phyloP scores from a whole-genome alignment of 2,888 invertebrate species.

The Hermodice carunculata region DNA sequence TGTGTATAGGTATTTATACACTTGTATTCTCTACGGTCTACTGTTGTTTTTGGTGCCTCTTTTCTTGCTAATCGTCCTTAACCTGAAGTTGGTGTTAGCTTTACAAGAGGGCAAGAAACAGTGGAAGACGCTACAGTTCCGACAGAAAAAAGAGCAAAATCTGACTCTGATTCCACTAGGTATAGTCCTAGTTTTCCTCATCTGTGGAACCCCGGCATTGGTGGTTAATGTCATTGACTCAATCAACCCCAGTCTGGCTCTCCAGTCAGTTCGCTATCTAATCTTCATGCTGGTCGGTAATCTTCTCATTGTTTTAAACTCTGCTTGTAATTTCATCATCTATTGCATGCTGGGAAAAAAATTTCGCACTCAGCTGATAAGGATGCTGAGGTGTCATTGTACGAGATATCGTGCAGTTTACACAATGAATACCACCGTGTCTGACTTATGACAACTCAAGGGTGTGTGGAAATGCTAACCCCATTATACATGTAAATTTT shows the following conservation, averaged over 20 bases:
- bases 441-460: constrained; percentile 19
- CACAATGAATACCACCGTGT: constrained; percentile 16
- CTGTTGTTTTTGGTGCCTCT: constrained; percentile 45
- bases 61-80: constrained; percentile 40
- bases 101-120: constrained; percentile 39
- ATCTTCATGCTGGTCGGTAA: constrained; percentile 38
- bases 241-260: constrained; percentile 16
- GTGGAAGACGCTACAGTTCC: constrained; percentile 42
- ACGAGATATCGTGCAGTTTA: constrained; percentile 61
- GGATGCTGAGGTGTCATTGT: constrained; percentile 50
- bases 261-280: neutral
- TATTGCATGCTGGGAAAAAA: constrained; percentile 45
- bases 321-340: constrained; percentile 46
- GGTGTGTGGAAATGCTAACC: too few species aligned
- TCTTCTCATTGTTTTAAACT: constrained; percentile 44
- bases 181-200: constrained; percentile 48
- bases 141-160: constrained; percentile 45
- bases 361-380: constrained; percentile 36
- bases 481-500: too few species aligned
- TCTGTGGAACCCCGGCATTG: constrained; percentile 46
- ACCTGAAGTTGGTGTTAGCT: constrained; percentile 41
- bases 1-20: constrained; percentile 45
- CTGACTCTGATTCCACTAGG: constrained; percentile 47
- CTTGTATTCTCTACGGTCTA: constrained; percentile 42
- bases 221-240: constrained; percentile 45